A percentile compares a stretch with the other conserved stretches of the same genome.
These are phyloP conservation scores for Eudasyphora cyanicolor DNA, from an alignment of 2,888 invertebrate genomes.

Conservation along the genomic window DNA sequence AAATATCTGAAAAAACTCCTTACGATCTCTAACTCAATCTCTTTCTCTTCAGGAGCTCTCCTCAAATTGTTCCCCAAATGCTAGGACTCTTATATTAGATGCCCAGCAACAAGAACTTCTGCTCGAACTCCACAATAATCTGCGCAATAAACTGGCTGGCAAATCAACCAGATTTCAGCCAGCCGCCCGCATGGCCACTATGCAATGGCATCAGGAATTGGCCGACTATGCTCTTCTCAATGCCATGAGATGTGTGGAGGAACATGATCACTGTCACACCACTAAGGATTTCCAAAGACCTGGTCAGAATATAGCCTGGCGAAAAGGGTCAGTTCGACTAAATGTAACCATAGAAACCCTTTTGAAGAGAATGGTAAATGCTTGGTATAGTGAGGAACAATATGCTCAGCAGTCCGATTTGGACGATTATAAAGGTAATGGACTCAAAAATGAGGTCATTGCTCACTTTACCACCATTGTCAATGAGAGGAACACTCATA, in stretches of 20 bases:
- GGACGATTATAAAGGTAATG: background rate
- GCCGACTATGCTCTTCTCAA: slow-evolving; percentile 12
- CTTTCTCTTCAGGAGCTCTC: background rate
- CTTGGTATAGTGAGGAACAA: background rate
- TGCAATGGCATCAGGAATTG: background rate
- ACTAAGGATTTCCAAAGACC: background rate
- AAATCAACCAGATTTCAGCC: background rate
- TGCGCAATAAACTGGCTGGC: background rate
- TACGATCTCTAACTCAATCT: background rate
- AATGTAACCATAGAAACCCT: background rate
- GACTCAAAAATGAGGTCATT: background rate
- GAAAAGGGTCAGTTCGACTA: background rate
- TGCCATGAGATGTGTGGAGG: background rate
- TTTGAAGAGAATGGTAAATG: background rate
- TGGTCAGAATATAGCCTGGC: background rate
- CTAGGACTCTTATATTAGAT: background rate
- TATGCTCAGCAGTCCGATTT: background rate
- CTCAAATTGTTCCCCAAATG: background rate
- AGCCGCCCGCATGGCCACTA: background rate
- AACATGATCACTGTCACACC: background rate
- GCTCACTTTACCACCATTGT: slow-evolving; percentile 23
- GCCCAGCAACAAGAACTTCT: background rate
- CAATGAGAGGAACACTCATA: slow-evolving; percentile 19
- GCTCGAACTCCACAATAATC: background rate
- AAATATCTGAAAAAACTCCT: background rate